Conservation (phyloP, 2,888 invertebrate species). For the Polietes domitor region DNA sequence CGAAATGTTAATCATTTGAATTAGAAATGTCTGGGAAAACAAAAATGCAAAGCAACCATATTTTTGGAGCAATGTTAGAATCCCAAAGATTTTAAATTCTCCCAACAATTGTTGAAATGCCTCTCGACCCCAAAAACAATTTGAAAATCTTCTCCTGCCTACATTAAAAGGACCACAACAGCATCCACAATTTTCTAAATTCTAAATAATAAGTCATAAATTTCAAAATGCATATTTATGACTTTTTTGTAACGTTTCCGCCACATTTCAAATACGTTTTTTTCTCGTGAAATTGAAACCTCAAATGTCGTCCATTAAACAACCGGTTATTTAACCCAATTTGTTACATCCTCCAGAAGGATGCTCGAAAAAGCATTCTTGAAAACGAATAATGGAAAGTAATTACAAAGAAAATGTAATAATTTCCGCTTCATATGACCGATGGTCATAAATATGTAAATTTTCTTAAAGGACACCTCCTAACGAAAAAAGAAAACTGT, state of each 20-base stretch:
- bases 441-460: constrained; percentile 80
- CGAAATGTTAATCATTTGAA: no score
- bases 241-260: constrained; percentile 53
- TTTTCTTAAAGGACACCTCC: constrained; percentile 49
- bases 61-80: no score
- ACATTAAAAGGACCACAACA: no score
- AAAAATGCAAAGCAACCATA: no score
- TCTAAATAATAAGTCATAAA: background rate
- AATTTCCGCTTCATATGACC: constrained; percentile 79
- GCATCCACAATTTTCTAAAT: no score
- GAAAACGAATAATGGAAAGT: background rate
- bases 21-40: no score
- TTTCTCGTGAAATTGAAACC: background rate
- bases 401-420: constrained; percentile 70
- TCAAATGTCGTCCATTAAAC: constrained; percentile 13
- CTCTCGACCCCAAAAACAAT: no score
- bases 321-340: constrained; percentile 62
- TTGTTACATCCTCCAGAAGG: constrained; percentile 35
- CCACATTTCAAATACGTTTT: constrained; percentile 50
- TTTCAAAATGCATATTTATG: constrained; percentile 17
- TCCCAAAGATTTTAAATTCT: no score
- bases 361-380: background rate
- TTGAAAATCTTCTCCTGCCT: no score
- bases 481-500: constrained; percentile 39
- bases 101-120: no score